Conservation (phyloP, 2,113 vertebrate genomes). For the Micromys minutus region DNA sequence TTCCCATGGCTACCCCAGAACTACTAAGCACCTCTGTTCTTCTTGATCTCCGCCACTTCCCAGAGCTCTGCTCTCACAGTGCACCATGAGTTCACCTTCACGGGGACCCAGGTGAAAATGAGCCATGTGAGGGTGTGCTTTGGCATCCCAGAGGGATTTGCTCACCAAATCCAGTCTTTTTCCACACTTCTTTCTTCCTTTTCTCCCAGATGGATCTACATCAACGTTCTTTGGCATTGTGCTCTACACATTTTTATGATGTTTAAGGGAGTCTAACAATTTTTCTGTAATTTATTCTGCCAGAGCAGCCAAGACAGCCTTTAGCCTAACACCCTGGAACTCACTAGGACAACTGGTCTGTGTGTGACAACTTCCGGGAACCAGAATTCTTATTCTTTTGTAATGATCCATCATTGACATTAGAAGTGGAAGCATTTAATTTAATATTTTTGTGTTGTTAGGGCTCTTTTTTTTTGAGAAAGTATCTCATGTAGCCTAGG, state of each 20-base stretch:
- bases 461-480: not conserved
- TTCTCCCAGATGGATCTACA: conserved; percentile 43
- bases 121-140: not conserved
- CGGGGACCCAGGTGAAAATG: not conserved
- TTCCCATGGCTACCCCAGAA: not conserved
- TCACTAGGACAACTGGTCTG: not conserved
- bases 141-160: conserved; percentile 48
- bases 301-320: conserved; percentile 40
- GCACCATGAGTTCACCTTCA: not conserved
- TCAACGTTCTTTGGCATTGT: conserved; percentile 54
- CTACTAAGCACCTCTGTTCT: not conserved
- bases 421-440: not conserved
- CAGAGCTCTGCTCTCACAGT: not conserved
- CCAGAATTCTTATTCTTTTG: conserved; percentile 18
- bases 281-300: conserved; percentile 32
- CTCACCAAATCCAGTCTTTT: conserved; percentile 31
- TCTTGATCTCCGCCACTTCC: not conserved
- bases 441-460: not conserved
- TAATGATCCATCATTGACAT: not conserved
- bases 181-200: conserved; percentile 52
- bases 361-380: not conserved
- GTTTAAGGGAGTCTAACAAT: not conserved
- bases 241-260: conserved; percentile 37
- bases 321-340: not conserved
- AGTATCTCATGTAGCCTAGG: not conserved